phyloP scores from a whole-genome alignment of 2,113 vertebrate genomes.

The Corythaixoides concolor region DNA sequence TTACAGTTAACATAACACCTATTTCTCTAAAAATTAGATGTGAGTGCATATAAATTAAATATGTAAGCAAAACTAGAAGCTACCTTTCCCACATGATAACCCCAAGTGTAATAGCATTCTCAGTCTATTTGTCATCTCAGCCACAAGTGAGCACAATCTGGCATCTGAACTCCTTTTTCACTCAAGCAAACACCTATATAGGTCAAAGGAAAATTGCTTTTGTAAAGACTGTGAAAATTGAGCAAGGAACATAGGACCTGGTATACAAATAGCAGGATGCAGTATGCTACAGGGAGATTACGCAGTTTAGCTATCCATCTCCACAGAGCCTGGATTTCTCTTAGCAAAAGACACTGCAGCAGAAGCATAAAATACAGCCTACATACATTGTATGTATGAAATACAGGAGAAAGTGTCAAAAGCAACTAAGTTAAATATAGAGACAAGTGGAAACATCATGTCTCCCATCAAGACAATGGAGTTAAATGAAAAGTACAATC shows the following conservation, averaged over 20 bases:
- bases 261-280: background rate
- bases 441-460: background rate
- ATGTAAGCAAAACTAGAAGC: background rate
- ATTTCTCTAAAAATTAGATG: background rate
- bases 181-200: slow-evolving; percentile 27
- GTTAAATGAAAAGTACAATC: background rate
- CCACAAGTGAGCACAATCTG: background rate
- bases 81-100: background rate
- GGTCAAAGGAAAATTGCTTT: slow-evolving; percentile 62
- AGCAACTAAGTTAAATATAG: background rate
- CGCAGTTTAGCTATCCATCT: background rate
- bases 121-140: background rate
- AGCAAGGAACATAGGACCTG: slow-evolving; percentile 4
- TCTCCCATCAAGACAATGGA: background rate
- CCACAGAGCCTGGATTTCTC: background rate
- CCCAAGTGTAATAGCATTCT: background rate
- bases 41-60: background rate
- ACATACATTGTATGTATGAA: background rate
- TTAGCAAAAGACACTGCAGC: background rate
- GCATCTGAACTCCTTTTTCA: slow-evolving; percentile 29
- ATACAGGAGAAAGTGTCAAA: background rate
- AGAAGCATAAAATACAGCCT: background rate
- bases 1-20: background rate
- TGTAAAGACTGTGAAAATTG: slow-evolving; percentile 57
- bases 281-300: background rate